These are phyloP conservation scores for Pachyramphus minor DNA, from an alignment of 2,113 vertebrate species.

Conservation along the genomic window DNA sequence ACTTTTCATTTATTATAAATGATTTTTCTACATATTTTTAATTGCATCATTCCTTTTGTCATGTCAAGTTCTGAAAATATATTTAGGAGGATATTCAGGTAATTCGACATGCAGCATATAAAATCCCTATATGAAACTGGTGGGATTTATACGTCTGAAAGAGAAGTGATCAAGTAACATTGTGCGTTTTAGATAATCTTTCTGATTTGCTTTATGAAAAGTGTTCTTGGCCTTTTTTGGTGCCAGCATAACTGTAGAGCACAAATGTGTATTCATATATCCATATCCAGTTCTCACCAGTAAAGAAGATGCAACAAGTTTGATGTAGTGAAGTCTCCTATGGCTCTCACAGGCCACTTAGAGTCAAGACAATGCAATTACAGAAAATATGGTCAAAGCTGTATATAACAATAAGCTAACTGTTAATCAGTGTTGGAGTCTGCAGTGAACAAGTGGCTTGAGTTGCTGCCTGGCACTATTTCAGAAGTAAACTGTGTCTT, in stretches of 20 bases:
- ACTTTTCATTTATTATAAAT: not conserved
- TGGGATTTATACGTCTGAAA: not conserved
- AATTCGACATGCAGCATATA: not conserved
- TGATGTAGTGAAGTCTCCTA: not conserved
- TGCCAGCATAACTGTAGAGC: not conserved
- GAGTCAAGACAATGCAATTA: not conserved
- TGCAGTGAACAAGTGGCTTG: not conserved
- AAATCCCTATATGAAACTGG: not conserved
- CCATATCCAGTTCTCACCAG: not conserved
- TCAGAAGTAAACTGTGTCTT: not conserved
- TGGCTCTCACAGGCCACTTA: not conserved
- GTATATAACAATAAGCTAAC: not conserved
- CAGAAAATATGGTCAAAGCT: not conserved
- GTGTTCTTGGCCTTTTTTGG: not conserved
- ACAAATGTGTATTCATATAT: not conserved
- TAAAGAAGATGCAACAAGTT: not conserved
- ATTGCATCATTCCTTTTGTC: not conserved
- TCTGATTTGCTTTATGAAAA: not conserved
- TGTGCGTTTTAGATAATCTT: not conserved
- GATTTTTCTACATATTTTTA: not conserved
- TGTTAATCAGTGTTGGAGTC: not conserved
- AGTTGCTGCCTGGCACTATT: not conserved
- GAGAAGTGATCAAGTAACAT: not conserved
- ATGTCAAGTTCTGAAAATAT: not conserved
- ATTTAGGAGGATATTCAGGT: not conserved